Base-by-base conservation (phyloP, 2,888 invertebrate species). In the Drosophila algonquin region DNA sequence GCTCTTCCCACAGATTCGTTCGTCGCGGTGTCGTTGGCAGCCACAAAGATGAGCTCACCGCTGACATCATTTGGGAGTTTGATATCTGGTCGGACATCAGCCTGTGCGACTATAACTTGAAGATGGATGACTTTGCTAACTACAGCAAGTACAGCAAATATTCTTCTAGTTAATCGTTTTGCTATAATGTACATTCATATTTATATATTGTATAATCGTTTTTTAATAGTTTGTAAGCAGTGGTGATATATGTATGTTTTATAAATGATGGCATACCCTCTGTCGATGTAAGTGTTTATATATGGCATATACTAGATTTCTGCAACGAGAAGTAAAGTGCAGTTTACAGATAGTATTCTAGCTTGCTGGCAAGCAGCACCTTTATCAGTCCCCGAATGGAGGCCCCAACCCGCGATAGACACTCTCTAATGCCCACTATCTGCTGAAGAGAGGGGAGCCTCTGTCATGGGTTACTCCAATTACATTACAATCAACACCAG, bases 1-100 rank as follows among this genome's bases (percentile, higher is more conserved):
- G 46, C 50, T 48, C 48, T 45, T 10, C 70, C 9, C 82, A 80
- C 57, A 89, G 91, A 70, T 91, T 91, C 80, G 91, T 92, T 8
- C 89, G 91, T 7, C 90, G 91, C n/a, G 91, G 91, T 4, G 84
- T 91, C 14, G 91, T 91, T 14, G 92, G 90, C 62, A 90, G 90
- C 55, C 90, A 91, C 77, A 91, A 90, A 61, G 92, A 91, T 63
- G 91, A 91, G 65, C 75, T 91, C 60, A 77, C 88, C 0, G 58
- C 76, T 1, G 75, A 81, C 14, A 71, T 90, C n/a, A 89, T 90
- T 32, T 76, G 89, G 1, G 87, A 91, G 52, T 90, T 91, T 12
- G 91, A 91, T 74, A 81, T 90, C 35, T 91, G 91, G 91, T 86
- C 83, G 10, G 82, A 89, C 45, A 80, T 80, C 27, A 89, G 88